Percentiles rank a stretch among this genome's conserved stretches.
These are phyloP conservation scores for Lasius fuliginosus DNA, from an alignment of 2,888 invertebrate genomes.

Conservation along the genomic window DNA sequence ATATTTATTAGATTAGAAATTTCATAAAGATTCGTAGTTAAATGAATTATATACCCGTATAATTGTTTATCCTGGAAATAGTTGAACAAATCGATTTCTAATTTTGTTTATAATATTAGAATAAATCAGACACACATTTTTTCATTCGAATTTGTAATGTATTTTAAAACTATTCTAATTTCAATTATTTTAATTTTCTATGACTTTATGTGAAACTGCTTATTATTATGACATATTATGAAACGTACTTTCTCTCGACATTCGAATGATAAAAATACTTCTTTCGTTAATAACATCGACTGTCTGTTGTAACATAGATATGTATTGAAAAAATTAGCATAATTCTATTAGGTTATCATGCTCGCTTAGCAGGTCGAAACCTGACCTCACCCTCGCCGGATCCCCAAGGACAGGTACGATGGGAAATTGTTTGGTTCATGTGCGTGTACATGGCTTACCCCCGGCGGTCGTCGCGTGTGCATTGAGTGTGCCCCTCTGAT, in stretches of 20 bases:
- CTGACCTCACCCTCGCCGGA: constrained; percentile 71
- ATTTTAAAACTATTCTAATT: background rate
- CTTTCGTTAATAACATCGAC: background rate
- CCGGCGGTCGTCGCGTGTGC: constrained; percentile 64
- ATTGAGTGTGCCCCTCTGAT: constrained; percentile 50
- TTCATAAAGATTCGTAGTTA: background rate
- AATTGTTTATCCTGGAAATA: background rate
- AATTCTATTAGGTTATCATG: constrained; percentile 5
- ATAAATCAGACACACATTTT: background rate
- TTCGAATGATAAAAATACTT: background rate
- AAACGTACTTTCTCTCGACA: background rate
- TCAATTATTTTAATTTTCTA: background rate
- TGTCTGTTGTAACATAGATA: background rate
- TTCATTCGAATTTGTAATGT: background rate
- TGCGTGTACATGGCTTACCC: constrained; percentile 60
- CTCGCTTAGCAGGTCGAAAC: constrained; percentile 44
- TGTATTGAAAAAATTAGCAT: constrained; percentile 19
- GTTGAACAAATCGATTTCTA: background rate
- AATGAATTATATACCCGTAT: background rate
- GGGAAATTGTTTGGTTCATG: constrained; percentile 68
- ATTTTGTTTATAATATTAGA: background rate
- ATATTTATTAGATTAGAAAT: too few species aligned
- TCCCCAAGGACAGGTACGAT: constrained; percentile 44
- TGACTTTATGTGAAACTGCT: background rate
- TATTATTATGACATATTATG: background rate